Percentiles rank a stretch among this genome's conserved stretches.
Evolutionary conservation across 30 jellyfish, hydroid and myxozoan species (phyloP).

Genomic region (Nemopilema nomurai): DNA sequence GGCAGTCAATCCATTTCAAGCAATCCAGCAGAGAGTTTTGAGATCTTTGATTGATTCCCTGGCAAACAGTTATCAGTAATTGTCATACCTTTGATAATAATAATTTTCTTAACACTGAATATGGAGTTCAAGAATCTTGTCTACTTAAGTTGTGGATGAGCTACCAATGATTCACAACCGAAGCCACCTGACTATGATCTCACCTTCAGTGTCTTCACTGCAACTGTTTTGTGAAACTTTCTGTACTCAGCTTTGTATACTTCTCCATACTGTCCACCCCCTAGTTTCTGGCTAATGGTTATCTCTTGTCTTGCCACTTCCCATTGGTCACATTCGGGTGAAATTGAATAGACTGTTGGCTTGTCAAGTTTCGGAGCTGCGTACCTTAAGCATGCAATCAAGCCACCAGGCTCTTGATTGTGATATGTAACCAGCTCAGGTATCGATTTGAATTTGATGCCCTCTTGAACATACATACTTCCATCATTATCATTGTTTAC

Average conservation of each 20-base stretch:
- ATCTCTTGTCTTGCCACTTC: slow-evolving; percentile 91
- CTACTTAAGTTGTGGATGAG: no score
- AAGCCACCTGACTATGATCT: no score
- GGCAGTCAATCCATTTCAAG: no score
- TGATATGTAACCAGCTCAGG: slow-evolving; percentile 82
- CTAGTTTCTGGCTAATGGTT: slow-evolving; percentile 91
- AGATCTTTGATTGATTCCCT: no score
- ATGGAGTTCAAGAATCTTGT: no score
- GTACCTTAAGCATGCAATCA: slow-evolving; percentile 81
- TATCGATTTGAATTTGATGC: slow-evolving; percentile 77
- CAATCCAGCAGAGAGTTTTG: no score
- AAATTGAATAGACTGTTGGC: slow-evolving; percentile 85
- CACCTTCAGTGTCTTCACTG: slow-evolving; percentile 95
- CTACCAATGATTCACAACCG: no score
- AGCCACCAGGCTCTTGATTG: slow-evolving; percentile 91
- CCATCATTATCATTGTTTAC: slow-evolving; percentile 86
- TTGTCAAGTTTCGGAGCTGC: slow-evolving; percentile 95
- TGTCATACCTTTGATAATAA: no score
- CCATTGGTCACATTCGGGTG: slow-evolving; percentile 94
- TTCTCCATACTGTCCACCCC: slow-evolving; percentile 98
- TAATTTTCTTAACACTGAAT: no score
- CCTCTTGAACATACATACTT: slow-evolving; percentile 86
- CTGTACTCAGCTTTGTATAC: slow-evolving; percentile 93
- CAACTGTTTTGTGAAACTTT: slow-evolving; percentile 88
- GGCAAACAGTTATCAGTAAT: no score